These are phyloP conservation scores for Tor tambroides DNA, from an alignment of 2,113 vertebrate species.

Conservation along the genomic window DNA sequence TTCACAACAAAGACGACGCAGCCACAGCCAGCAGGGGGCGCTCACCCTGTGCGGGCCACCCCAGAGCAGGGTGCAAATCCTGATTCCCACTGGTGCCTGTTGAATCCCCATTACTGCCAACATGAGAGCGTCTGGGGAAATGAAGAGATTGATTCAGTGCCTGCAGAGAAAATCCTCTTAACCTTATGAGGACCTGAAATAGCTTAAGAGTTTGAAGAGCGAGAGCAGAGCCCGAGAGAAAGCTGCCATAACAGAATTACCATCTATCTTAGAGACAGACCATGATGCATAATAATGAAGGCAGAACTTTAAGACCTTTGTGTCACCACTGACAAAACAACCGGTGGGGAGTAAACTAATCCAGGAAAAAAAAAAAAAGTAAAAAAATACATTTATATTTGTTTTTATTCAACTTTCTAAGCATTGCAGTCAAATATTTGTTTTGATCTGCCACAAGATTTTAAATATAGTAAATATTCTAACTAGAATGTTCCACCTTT, in stretches of 20 bases:
- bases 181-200: slow-evolving; percentile 50
- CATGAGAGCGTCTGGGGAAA: slow-evolving; percentile 39
- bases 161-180: slow-evolving; percentile 48
- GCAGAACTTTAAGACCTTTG: background rate
- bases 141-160: slow-evolving; percentile 47
- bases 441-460: background rate
- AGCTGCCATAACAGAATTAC: slow-evolving; percentile 41
- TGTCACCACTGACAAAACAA: background rate
- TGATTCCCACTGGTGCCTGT: slow-evolving; percentile 37
- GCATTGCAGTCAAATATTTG: background rate
- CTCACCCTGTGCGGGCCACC: background rate
- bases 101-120: slow-evolving; percentile 45
- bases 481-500: background rate
- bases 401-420: background rate
- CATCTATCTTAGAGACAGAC: slow-evolving; percentile 14
- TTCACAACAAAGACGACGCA: background rate
- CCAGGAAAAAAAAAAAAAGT: too few species aligned
- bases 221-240: slow-evolving; percentile 17
- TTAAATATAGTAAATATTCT: background rate
- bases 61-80: slow-evolving; percentile 35
- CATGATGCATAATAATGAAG: slow-evolving; percentile 18
- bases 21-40: slow-evolving; percentile 11
- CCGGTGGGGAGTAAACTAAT: background rate
- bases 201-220: slow-evolving; percentile 48
- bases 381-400: background rate